Evolutionary conservation across 2,797 vertebrate genomes (phyloP).

Genomic region (Tenualosa ilisha): DNA sequence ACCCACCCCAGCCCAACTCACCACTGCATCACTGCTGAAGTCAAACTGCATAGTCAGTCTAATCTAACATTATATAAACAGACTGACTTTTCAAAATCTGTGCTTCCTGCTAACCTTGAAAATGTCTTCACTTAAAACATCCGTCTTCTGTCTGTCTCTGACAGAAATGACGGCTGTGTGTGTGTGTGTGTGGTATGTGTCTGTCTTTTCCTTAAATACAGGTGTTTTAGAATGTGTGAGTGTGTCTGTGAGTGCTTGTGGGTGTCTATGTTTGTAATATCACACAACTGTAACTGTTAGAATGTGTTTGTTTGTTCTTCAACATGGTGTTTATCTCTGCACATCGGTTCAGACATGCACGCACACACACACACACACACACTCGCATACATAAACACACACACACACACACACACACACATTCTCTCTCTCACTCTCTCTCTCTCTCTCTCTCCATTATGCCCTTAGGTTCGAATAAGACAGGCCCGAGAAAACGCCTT

Average conservation of each 20-base stretch:
- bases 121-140: not conserved
- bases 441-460: not conserved
- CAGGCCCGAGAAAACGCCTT: slow-evolving; percentile 30
- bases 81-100: not conserved
- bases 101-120: not conserved
- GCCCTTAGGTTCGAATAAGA: slow-evolving; percentile 16
- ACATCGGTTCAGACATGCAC: not conserved
- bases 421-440: too few relatives aligned
- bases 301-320: not conserved
- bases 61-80: not conserved
- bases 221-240: not conserved
- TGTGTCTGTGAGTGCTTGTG: not conserved
- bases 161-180: not conserved
- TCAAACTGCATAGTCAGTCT: too few relatives aligned
- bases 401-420: slow-evolving; percentile 1
- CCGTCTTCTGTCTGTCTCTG: not conserved
- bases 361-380: slow-evolving; percentile 5
- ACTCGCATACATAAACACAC: not conserved
- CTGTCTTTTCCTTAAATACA: not conserved
- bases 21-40: not conserved
- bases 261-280: not conserved
- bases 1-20: not conserved
- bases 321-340: not conserved
- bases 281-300: too few relatives aligned
- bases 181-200: not conserved